Base-by-base conservation (phyloP, 2,888 invertebrate genomes). In the Drosophila subquinaria region DNA sequence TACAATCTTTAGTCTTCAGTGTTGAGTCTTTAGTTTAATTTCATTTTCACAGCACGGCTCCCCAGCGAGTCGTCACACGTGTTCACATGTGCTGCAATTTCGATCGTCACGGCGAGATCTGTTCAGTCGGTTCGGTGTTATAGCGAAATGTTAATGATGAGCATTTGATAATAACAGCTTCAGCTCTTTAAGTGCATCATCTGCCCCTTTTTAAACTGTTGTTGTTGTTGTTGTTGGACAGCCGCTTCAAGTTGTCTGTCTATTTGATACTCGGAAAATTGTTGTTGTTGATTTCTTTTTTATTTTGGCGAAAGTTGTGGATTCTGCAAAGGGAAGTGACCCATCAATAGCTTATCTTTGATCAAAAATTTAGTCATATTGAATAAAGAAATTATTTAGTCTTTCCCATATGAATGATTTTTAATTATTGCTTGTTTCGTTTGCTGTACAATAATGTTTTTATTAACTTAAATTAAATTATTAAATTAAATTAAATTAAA, bases 51-150 rank as follows among this genome's bases (percentile, higher is more conserved):
- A 86, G 75, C 56, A 5, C 11, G n/a, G 48, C 48, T 52, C 20
- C 47, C 35, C 40, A 40, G 40, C n/a, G 42, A 42, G 42, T 42
- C 43, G 43, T 43, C 82, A 81, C 83, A 84, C 69, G 87, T 84
- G 83, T 80, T 80, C 76, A 73, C 82, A 82, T 83, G 84, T 82
- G 72, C 85, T 73, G 84, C 88, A 82, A 82, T 88, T 82, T 85
- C 27, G 86, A 88, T 88, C 88, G 71, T 78, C 82, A 82, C 69
- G 76, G 69, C 63, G 80, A 67, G 88, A 84, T 87, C 79, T 55
- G 60, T 70, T 67, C 61, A 61, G 40, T 73, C 2, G 23, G 23
- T 42, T 57, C 15, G 15, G 35, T 23, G 63, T 64, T 53, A 40
- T 63, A 64, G 63, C 77, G 51, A 73, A 81, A 87, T 85, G 82